phyloP scores from a whole-genome alignment of 2,888 invertebrate species.

The Pristionchus mayeri region DNA sequence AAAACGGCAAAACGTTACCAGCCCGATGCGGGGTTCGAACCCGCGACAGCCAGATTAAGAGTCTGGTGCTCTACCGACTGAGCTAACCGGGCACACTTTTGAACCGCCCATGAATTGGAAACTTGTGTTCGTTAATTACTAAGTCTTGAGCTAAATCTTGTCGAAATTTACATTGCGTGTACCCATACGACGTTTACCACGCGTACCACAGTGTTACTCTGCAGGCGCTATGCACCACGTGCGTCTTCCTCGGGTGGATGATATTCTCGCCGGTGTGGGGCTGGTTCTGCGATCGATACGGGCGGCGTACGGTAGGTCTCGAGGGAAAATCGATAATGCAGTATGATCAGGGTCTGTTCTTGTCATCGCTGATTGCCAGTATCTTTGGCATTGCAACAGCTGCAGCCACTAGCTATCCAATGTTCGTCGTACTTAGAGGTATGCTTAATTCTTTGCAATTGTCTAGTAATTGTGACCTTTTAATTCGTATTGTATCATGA shows the following conservation, averaged over 20 bases:
- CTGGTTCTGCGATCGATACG: constrained; percentile 85
- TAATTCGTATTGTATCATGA: neutral
- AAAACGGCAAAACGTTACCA: too few species aligned
- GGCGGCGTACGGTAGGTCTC: constrained; percentile 56
- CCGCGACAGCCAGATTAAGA: constrained; percentile 66
- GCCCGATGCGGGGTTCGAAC: constrained; percentile 65
- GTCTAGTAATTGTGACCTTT: too few species aligned
- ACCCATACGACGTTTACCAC: neutral
- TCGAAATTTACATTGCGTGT: too few species aligned
- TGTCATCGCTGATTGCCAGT: constrained; percentile 90
- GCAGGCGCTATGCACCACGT: constrained; percentile 93
- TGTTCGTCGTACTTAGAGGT: constrained; percentile 89
- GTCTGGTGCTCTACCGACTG: constrained; percentile 66
- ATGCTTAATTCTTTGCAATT: constrained; percentile 79
- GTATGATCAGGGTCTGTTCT: constrained; percentile 84
- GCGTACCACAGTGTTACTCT: constrained; percentile 73
- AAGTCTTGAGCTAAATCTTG: too few species aligned
- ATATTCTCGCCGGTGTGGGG: constrained; percentile 95
- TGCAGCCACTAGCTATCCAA: constrained; percentile 90
- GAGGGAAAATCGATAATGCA: neutral
- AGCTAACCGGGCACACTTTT: constrained; percentile 60
- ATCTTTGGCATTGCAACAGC: constrained; percentile 93
- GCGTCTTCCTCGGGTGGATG: constrained; percentile 97
- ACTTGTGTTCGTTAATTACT: too few species aligned
- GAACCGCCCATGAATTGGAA: too few species aligned